Evolutionary conservation across 2,113 vertebrate genomes (phyloP), one percentile per base, ranked within the genome.

Genomic region (Vidua chalybeata): DNA sequence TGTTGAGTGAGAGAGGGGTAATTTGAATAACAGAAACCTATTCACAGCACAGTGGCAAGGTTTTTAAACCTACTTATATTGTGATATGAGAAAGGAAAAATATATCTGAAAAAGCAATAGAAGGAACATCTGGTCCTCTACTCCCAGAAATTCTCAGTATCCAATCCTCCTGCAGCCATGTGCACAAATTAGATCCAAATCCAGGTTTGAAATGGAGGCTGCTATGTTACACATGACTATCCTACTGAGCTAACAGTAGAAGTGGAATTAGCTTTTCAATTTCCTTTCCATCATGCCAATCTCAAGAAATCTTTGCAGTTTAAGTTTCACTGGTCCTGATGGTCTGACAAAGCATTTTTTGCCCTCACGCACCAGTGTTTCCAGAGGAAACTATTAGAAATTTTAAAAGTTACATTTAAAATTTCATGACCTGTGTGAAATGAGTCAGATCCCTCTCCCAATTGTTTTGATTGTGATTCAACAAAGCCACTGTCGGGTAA

Each of bases 301-400:
- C 51, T 84, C 67, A 62, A 90, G 43, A 84, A 93, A 39, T 54
- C 31, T 86, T 88, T 80, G 15, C n/a, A 94, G 61, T 80, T 92
- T 80, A 86, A 31, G 12, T 90, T 87, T 88, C 90, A 73, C 67
- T 54, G 21, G 61, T 83, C 12, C 35, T 3, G 1, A 33, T 73
- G 10, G 49, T 85, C 71, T 73, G 54, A 83, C 67, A 93, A 85
- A 90, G 75, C 21, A 87, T 64, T 96, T 88, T 88, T 58, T 94
- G 14, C 24, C 90, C 67, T 90, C 37, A 76, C 4, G 31, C 12
- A 33, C 27, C 28, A 56, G 18, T 43, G 13, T 84, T 90, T 92
- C 45, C 33, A 67, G 21, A 74, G 45, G 30, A 94, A 77, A 89
- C 37, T 69, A 79, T 90, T 58, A 92, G 90, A 90, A 92, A 95